Evolutionary conservation across 2,797 vertebrate genomes (phyloP).

Genomic region (Enoplosus armatus): DNA sequence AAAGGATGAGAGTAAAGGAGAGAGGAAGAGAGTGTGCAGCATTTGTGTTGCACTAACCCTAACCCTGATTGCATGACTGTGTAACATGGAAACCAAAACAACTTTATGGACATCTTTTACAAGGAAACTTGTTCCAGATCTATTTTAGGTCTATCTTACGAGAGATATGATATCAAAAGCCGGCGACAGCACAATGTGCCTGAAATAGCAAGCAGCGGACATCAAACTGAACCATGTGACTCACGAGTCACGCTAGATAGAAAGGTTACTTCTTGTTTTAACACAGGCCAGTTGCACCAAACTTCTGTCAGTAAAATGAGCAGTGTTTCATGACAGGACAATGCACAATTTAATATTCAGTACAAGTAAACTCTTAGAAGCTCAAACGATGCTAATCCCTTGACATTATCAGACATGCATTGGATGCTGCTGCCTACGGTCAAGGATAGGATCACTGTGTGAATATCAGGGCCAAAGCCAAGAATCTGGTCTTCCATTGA

Average conservation of each 20-base stretch:
- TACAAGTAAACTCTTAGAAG: not conserved
- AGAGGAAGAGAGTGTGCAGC: not conserved
- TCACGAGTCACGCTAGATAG: conserved; percentile 21
- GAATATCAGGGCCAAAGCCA: conserved; percentile 11
- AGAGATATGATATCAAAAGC: conserved; percentile 49
- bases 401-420: conserved; percentile 7
- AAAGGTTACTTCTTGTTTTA: conserved; percentile 26
- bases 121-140: conserved; percentile 23
- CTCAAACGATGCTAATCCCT: not conserved
- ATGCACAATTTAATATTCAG: conserved; percentile 6
- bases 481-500: not conserved
- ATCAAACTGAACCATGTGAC: conserved; percentile 30
- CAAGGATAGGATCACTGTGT: conserved; percentile 13
- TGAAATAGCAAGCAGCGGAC: conserved; percentile 39
- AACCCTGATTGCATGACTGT: conserved; percentile 44
- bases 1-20: conserved; percentile 26
- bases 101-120: conserved; percentile 20
- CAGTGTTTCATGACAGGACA: not conserved
- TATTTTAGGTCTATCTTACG: conserved; percentile 40
- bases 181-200: conserved; percentile 38
- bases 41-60: conserved; percentile 7
- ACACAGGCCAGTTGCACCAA: not conserved
- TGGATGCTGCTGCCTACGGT: not conserved
- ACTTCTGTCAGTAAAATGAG: conserved; percentile 9
- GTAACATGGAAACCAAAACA: conserved; percentile 28